Conservation (phyloP, 1,140 invertebrate species). For the Drosophila cardini region DNA sequence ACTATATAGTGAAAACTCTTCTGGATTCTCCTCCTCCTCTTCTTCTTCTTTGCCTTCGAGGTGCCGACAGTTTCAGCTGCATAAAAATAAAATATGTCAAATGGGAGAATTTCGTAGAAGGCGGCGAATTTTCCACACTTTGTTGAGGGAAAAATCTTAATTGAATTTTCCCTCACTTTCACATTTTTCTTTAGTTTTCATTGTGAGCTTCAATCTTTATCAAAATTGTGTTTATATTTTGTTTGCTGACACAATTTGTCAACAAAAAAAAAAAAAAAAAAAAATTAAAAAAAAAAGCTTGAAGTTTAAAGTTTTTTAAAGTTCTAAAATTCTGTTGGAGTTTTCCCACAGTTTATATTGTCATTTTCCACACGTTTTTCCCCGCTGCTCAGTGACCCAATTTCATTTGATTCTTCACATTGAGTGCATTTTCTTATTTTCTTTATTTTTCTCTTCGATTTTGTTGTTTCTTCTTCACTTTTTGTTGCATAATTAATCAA, state of each 20-base stretch:
- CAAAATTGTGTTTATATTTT: conserved; percentile 16
- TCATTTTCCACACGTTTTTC: conserved; percentile 44
- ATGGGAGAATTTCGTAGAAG: conserved; percentile 56
- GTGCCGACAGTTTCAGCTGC: conserved; percentile 55
- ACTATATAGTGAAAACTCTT: conserved; percentile 48
- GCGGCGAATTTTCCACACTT: conserved; percentile 1
- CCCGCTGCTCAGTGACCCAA: conserved; percentile 38
- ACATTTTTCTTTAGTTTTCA: neutral
- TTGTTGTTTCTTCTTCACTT: neutral
- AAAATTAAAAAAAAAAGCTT: too few species aligned
- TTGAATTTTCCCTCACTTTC: conserved; percentile 12
- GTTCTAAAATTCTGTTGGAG: conserved; percentile 9
- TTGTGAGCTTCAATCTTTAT: neutral
- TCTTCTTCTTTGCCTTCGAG: neutral
- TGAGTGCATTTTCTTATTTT: conserved; percentile 53
- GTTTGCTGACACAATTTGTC: conserved; percentile 24
- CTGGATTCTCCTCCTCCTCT: neutral
- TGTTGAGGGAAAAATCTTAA: conserved; percentile 17
- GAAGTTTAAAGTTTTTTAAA: conserved; percentile 26
- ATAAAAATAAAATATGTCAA: conserved; percentile 77
- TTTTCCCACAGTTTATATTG: conserved; percentile 38
- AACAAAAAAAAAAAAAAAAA: conserved; percentile 12
- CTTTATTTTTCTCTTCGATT: conserved; percentile 38
- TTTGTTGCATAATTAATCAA: conserved; percentile 68
- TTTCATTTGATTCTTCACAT: conserved; percentile 56